Base-by-base conservation (phyloP, 2,113 vertebrate species). In the Pituophis catenifer region DNA sequence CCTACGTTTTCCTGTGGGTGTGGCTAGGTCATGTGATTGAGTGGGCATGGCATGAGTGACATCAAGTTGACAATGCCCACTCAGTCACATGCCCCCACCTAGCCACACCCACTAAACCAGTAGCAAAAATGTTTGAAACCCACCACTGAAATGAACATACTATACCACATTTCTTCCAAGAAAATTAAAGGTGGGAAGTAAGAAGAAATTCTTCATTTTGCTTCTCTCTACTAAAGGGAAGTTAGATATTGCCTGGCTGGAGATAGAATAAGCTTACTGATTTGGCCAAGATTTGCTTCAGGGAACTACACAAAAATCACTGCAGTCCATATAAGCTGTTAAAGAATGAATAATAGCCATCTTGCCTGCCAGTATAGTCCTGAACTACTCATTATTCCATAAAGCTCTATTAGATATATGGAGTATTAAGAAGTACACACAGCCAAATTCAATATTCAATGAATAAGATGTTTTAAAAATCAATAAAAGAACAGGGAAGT, bases 371-470 rank as follows among this genome's bases (percentile, higher is more conserved):
- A 17, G 5, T 93, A 48, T 55, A 11, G 55, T 86, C 44, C 57
- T 52, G 17, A 89, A n/a, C 52, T 70, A 93, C 55, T 89, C 89
- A 93, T 88, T 89, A 94, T 88, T 91, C 90, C 70, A 91, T 92
- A 91, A 94, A 90, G 48, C n/a, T 52, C 62, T 88, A 23, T 93
- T 88, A 90, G 59, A 92, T 85, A 93, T 62, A 85, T 90, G 33
- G 44, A 86, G 38, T 91, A 90, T 33, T 50, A 89, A 88, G 93
- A 89, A 52, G 26, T 38, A 54, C 65, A 86, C 13, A 52, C 29
- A 86, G 91, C 55, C 91, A 92, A 94, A 54, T 65, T 89, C 85
- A 89, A n/a, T 54, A 93, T 6, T 48, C 17, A 88, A 92, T 62
- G 53, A 88, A 17, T 93, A 89, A 13, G 55, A 55, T 44, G 26